phyloP scores from a whole-genome alignment of 23 tunicate species.

The Aplidium turbinatum region DNA sequence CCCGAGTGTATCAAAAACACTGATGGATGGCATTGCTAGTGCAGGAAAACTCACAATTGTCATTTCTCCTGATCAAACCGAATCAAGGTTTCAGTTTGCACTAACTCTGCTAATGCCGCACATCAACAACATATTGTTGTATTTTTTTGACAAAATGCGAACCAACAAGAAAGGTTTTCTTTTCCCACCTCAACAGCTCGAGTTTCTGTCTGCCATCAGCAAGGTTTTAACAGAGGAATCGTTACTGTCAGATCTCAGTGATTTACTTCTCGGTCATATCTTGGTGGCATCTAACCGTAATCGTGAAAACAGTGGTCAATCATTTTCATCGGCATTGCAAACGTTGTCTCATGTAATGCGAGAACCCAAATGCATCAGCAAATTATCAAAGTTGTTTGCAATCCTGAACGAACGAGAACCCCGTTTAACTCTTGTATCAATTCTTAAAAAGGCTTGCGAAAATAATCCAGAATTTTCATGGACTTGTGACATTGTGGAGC shows the following conservation, averaged over 20 bases:
- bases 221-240: slow-evolving; percentile 24
- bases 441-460: slow-evolving; percentile 42
- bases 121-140: slow-evolving; percentile 18
- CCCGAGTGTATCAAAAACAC: background rate
- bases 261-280: slow-evolving; percentile 61
- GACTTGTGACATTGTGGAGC: slow-evolving; percentile 48
- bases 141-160: slow-evolving; percentile 28
- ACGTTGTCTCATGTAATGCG: slow-evolving; percentile 41
- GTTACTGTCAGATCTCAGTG: slow-evolving; percentile 43
- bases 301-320: slow-evolving; percentile 6
- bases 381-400: slow-evolving; percentile 57
- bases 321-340: slow-evolving; percentile 28
- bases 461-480: slow-evolving; percentile 27
- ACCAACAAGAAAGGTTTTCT: slow-evolving; percentile 27
- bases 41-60: slow-evolving; percentile 1
- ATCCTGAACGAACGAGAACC: slow-evolving; percentile 43
- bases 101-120: slow-evolving; percentile 36
- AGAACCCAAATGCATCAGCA: slow-evolving; percentile 26
- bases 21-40: too few relatives aligned
- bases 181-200: slow-evolving; percentile 19
- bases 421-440: slow-evolving; percentile 45
- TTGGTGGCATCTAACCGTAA: background rate
- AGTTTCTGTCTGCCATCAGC: slow-evolving; percentile 36
- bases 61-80: background rate
- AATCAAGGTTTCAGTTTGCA: slow-evolving; percentile 22